These are phyloP conservation scores for Drosophila paracracens DNA, from an alignment of 2,888 invertebrate species.

Conservation along the genomic window DNA sequence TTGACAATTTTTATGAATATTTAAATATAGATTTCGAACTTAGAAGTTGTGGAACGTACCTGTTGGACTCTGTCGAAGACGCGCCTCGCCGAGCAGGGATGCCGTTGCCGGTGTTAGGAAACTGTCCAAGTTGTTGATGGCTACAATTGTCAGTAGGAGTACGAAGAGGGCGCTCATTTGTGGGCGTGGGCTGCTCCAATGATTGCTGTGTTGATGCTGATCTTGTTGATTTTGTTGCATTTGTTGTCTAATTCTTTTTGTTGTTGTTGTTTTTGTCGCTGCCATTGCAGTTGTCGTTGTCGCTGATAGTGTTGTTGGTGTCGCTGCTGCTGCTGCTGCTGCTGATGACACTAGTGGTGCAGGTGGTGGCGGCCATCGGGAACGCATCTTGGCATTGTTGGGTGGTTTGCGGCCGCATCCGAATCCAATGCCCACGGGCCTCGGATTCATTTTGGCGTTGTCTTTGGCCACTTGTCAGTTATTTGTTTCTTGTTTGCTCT, in stretches of 20 bases:
- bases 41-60: conserved; percentile 62
- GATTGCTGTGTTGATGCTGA: conserved; percentile 30
- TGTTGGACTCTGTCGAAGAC: conserved; percentile 80
- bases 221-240: conserved; percentile 14
- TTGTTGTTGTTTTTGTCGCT: conserved; percentile 3
- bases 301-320: background rate
- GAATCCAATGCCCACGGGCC: conserved; percentile 84
- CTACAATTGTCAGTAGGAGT: conserved; percentile 74
- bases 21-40: background rate
- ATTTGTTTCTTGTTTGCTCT: conserved; percentile 16
- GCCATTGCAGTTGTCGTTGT: conserved; percentile 6
- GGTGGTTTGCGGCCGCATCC: conserved; percentile 72
- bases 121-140: conserved; percentile 79
- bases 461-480: conserved; percentile 52
- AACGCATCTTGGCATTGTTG: conserved; percentile 66
- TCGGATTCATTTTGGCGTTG: conserved; percentile 81
- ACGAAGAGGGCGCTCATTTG: conserved; percentile 72
- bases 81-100: conserved; percentile 68
- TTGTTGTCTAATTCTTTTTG: conserved; percentile 14
- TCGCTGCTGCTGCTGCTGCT: conserved; percentile 7
- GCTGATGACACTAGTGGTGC: conserved; percentile 10
- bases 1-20: background rate
- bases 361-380: conserved; percentile 50
- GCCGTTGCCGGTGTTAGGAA: conserved; percentile 70
- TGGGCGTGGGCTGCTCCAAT: conserved; percentile 42